Conservation (phyloP, 1,140 invertebrate genomes). For the Lordiphosa mommai region DNA sequence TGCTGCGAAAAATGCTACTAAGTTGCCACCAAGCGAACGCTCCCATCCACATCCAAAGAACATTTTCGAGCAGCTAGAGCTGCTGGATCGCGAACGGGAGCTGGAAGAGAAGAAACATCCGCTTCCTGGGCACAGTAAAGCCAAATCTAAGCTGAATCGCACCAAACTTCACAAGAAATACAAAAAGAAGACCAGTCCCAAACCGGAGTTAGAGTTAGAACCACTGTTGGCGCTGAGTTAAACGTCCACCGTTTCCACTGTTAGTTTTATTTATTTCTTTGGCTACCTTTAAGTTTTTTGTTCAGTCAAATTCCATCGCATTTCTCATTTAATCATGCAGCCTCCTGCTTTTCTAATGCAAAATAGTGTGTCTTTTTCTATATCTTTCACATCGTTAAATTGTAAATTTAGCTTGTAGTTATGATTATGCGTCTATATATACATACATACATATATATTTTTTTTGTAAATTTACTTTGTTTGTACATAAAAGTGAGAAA, state of each 20-base stretch:
- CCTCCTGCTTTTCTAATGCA: no score
- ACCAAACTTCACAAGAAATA: constrained; percentile 83
- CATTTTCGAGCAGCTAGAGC: constrained; percentile 88
- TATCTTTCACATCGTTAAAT: constrained; percentile 36
- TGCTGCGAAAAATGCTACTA: constrained; percentile 85
- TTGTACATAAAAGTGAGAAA: constrained; percentile 60
- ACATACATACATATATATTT: constrained; percentile 15
- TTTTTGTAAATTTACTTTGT: constrained; percentile 47
- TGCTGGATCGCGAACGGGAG: constrained; percentile 84
- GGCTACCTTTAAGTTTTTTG: background rate
- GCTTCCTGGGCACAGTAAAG: constrained; percentile 80
- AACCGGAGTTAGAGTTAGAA: constrained; percentile 80
- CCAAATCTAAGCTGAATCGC: constrained; percentile 83
- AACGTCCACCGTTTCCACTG: constrained; percentile 22
- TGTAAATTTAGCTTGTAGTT: constrained; percentile 44
- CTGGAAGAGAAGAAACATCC: constrained; percentile 62
- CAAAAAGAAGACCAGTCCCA: constrained; percentile 81
- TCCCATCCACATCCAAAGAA: constrained; percentile 86
- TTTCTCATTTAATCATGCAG: constrained; percentile 3
- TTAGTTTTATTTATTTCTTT: constrained; percentile 39
- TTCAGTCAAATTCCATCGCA: background rate
- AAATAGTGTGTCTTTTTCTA: constrained; percentile 32
- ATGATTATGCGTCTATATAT: constrained; percentile 27
- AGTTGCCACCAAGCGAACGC: constrained; percentile 23
- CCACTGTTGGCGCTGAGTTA: constrained; percentile 86